phyloP scores from a whole-genome alignment of 2,888 invertebrate species.

The Polyommatus icarus region DNA sequence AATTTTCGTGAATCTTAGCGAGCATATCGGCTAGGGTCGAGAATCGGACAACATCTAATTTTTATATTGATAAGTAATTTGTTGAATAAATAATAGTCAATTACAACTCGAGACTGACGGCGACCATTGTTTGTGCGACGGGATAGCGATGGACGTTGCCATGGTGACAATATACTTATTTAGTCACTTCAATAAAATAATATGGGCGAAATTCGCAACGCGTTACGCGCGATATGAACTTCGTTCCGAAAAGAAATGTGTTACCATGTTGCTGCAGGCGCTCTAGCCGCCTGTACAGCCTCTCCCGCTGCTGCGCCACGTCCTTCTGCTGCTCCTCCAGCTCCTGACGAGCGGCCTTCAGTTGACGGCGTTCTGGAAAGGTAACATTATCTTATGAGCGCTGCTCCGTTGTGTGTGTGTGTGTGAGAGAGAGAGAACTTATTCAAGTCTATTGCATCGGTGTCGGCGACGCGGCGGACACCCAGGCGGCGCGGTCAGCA shows the following conservation, averaged over 20 bases:
- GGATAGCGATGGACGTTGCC: no score
- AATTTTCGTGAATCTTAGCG: no score
- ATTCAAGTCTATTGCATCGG: slow-evolving; percentile 47
- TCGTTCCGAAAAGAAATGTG: background rate
- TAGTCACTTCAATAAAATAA: no score
- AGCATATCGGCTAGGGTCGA: no score
- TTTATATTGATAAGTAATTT: no score
- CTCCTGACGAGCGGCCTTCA: slow-evolving; percentile 86
- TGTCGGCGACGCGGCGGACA: slow-evolving; percentile 81
- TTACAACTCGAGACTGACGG: no score
- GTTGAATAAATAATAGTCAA: no score
- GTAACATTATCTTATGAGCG: background rate
- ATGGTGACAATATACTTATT: no score
- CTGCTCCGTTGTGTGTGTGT: background rate
- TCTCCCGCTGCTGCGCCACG: slow-evolving; percentile 94
- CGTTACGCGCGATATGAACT: no score
- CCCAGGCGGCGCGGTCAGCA: slow-evolving; percentile 87
- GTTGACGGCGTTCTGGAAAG: slow-evolving; percentile 81
- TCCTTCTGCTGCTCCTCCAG: slow-evolving; percentile 89
- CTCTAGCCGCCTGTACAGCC: slow-evolving; percentile 93
- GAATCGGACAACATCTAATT: no score
- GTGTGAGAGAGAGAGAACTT: background rate
- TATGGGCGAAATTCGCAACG: no score
- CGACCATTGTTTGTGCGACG: no score
- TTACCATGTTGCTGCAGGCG: slow-evolving; percentile 81